A percentile compares a stretch with the other conserved stretches of the same genome.
These are phyloP conservation scores for Notolepis coatsorum DNA, from an alignment of 2,797 vertebrate genomes.

Conservation along the genomic window DNA sequence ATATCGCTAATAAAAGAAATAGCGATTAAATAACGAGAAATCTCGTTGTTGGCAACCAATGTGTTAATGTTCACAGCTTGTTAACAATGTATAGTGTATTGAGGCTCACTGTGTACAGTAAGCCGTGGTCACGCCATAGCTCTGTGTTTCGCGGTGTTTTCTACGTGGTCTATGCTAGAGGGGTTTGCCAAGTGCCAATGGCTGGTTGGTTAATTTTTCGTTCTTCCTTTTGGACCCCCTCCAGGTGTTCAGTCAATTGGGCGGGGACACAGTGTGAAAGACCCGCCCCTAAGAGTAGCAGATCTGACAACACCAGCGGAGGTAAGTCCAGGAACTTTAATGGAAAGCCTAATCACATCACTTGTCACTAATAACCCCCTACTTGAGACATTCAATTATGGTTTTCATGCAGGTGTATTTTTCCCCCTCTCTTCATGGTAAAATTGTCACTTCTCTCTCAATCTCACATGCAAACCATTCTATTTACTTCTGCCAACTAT, in stretches of 20 bases:
- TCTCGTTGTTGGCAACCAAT: no score
- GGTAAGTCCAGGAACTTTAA: constrained; percentile 83
- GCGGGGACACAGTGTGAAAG: constrained; percentile 98
- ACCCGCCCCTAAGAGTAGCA: constrained; percentile 98
- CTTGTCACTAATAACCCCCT: no score
- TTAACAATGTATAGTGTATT: constrained; percentile 43
- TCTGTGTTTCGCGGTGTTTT: constrained; percentile 39
- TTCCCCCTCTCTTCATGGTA: no score
- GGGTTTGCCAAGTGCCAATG: not conserved
- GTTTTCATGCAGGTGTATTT: no score
- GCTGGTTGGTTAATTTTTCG: no score
- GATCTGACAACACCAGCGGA: constrained; percentile 93
- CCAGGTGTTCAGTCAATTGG: constrained; percentile 97
- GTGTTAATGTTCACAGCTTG: constrained; percentile 48
- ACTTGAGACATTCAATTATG: no score
- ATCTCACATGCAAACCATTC: no score
- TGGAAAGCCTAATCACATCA: no score
- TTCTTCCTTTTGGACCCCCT: constrained; percentile 76
- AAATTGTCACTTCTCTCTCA: no score
- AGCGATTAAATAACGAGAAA: no score
- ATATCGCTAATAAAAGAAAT: no score
- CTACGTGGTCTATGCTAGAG: constrained; percentile 21
- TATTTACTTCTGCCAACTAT: no score
- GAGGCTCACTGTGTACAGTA: constrained; percentile 61
- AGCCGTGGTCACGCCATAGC: constrained; percentile 43